Percentiles rank a stretch among this genome's conserved stretches.
Conservation (phyloP, 2,797 vertebrate species). For the Siniperca obscura region DNA sequence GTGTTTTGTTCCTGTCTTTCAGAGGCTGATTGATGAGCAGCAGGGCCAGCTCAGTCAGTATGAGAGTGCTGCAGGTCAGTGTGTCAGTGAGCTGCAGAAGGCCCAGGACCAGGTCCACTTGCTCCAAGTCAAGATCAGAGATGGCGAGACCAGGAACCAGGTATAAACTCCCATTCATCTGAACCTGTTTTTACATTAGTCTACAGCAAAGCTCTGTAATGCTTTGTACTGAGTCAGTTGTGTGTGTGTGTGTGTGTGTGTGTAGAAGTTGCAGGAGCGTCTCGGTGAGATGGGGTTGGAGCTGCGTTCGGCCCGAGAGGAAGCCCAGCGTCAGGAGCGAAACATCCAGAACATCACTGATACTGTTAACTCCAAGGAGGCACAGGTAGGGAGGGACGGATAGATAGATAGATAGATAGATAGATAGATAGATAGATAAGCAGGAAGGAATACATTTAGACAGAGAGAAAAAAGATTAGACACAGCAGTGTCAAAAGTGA, state of each 20-base stretch:
- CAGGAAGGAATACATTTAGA: background rate
- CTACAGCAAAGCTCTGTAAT: background rate
- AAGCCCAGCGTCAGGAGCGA: conserved; percentile 87
- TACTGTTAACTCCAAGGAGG: conserved; percentile 86
- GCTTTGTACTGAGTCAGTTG: background rate
- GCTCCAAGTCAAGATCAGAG: conserved; percentile 87
- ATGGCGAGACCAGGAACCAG: conserved; percentile 88
- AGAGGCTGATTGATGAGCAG: conserved; percentile 84
- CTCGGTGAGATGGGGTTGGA: conserved; percentile 88
- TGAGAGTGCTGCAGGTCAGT: conserved; percentile 77
- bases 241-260: conserved; percentile 23
- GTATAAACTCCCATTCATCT: conserved; percentile 70
- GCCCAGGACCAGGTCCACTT: conserved; percentile 83
- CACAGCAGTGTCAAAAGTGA: background rate
- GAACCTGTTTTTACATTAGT: background rate
- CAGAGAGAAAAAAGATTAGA: no score
- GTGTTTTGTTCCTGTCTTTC: conserved; percentile 26
- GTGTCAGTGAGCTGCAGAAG: conserved; percentile 76
- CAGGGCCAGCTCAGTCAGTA: conserved; percentile 76
- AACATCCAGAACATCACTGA: conserved; percentile 88
- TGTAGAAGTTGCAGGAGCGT: conserved; percentile 90
- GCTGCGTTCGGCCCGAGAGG: conserved; percentile 84
- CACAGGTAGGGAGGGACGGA: conserved; percentile 83
- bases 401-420: background rate
- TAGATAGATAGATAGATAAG: no score